Evolutionary conservation across 2,797 vertebrate genomes (phyloP), one percentile per base, ranked within the genome.

Genomic region (Mormyrops attenuatus): DNA sequence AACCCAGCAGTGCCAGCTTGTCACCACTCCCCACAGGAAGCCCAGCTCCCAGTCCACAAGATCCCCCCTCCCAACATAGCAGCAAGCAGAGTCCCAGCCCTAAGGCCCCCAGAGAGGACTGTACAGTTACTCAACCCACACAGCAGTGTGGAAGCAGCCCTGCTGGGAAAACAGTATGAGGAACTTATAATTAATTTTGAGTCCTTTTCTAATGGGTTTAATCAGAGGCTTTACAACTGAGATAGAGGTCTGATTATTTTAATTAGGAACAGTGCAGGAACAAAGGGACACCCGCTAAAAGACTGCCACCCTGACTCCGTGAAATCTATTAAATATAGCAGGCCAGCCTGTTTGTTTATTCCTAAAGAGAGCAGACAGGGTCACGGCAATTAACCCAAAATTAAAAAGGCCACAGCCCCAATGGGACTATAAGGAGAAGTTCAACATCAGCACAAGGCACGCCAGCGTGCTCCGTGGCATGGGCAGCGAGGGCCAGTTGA

Each of bases 141-240:
- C 41, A 41, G 41, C 15, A 49, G 44, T 53, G 49, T n/a, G 34
- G 63, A 44, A 53, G 63, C 52, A 22, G 91, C 88, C 90, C 90
- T 89, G 90, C 89, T 2, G 84, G 52, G 90, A 85, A 26, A 55
- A 92, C 60, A 90, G 17, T 92, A 88, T 87, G 77, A 80, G 89
- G 66, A 49, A 88, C 88, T 87, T 34, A 88, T 91, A 60, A 93
- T 94, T 93, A 91, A 92, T 92, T 92, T 92, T 63, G 89, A 93
- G 89, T 91, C 89, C 89, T 89, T 88, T 90, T 88, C 90, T 93
- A 94, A 94, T 92, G 89, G 89, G 90, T 91, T 91, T 94, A 94
- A 95, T 92, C 92, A 91, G 90, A 90, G 85, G 69, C 91, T 93
- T 92, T 90, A 92, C 89, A 90, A 84, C 2, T 92, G 80, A 92